Evolutionary conservation across 2,888 invertebrate species (phyloP), one percentile per base, ranked within the genome.

Genomic region (Agriopis marginaria): DNA sequence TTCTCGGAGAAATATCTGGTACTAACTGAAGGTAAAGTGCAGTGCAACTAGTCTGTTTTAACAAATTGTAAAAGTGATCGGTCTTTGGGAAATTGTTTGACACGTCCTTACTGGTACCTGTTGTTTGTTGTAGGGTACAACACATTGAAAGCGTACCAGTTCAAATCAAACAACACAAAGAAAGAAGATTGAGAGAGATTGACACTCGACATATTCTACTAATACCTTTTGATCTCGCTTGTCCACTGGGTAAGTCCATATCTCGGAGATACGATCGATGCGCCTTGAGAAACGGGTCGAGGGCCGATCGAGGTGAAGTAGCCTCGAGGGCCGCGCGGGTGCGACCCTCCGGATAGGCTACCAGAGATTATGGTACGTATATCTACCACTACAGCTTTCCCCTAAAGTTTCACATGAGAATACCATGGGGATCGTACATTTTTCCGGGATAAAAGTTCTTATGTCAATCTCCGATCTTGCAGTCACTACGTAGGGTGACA

Each of bases 281-380:
- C 62, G 62, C 17, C 59, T 62, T 17, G 50, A 47, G 54, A 63
- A 63, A 53, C 58, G 54, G 63, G 68, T 68, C 68, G 68, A 68
- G 68, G 58, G 68, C 23, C 62, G 68, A 63, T 59, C 66, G 68
- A 68, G 50, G 67, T 53, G 59, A 63, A 63, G 55, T 32, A 11
- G 62, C 50, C 50, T 44, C 62, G 54, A 62, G 44, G 17, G 32
- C 39, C 7, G 17, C 17, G 17, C 17, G n/a, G 11, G 17, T 11
- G 23, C 53, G 53, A 14, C 17, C 10, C 44, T 44, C 17, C 17
- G 7, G 7, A 14, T 3, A 40, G 54, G 11, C 39, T n/a, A 12
- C n/a, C 40, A 14, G n/a, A 44, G 50, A 45, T 62, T 54, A 60
- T 47, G 47, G 44, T 14, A 12, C 10, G 9, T 44, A 14, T 17